These are phyloP conservation scores for Mythimna albipuncta DNA, from an alignment of 2,888 invertebrate species.

Conservation along the genomic window DNA sequence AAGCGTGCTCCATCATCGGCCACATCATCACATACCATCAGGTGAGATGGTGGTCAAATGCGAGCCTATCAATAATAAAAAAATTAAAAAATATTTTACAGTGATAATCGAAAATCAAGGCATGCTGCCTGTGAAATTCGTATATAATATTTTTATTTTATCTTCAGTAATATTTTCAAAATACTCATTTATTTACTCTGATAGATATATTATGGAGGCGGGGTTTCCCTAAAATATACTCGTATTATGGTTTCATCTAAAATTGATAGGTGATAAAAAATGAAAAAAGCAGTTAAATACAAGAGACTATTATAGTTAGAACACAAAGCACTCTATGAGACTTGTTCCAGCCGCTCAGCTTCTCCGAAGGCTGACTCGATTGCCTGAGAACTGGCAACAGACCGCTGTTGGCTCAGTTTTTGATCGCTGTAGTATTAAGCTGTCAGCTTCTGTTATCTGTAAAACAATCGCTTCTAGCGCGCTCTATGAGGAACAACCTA, in stretches of 20 bases:
- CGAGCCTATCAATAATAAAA: no score
- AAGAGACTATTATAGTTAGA: no score
- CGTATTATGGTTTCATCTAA: not conserved
- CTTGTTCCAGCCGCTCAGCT: not conserved
- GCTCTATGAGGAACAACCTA: slow-evolving; percentile 5
- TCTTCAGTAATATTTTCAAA: no score
- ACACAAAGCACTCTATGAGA: not conserved
- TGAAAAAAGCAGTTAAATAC: not conserved
- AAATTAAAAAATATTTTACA: no score
- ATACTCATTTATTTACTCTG: no score
- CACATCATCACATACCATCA: no score
- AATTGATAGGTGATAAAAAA: not conserved
- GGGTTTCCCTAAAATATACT: not conserved
- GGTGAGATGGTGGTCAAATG: no score
- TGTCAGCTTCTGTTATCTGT: slow-evolving; percentile 19
- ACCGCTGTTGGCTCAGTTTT: slow-evolving; percentile 23
- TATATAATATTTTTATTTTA: no score
- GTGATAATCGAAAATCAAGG: no score
- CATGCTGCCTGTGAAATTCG: no score
- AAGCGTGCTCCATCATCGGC: no score
- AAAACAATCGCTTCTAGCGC: slow-evolving; percentile 8
- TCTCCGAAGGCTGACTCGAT: not conserved
- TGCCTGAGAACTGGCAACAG: not conserved
- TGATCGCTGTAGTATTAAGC: slow-evolving; percentile 19
- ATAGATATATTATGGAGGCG: no score